Evolutionary conservation across 2,888 invertebrate species (phyloP).

Genomic region (Dyspetes luteomarginatus): DNA sequence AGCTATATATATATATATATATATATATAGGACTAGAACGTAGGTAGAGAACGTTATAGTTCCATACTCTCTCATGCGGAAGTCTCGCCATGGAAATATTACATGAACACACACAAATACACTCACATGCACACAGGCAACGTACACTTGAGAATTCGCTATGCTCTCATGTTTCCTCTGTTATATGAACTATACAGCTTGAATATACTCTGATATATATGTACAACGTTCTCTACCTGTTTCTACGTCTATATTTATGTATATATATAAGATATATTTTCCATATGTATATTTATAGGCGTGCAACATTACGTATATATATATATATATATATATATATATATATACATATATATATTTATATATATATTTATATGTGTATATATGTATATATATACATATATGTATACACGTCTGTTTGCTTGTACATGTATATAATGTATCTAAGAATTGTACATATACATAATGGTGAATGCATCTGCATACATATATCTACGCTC

Average conservation of each 20-base stretch:
- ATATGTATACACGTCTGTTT: not conserved
- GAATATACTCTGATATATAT: not conserved
- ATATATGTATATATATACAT: not conserved
- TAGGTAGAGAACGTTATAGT: not conserved
- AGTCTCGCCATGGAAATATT: conserved; percentile 2
- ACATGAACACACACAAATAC: not conserved
- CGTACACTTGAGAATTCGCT: conserved; percentile 24
- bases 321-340: not conserved
- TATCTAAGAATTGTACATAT: not conserved
- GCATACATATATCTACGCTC: conserved; percentile 42
- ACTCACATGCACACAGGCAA: not conserved
- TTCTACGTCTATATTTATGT: not conserved
- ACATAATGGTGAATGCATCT: conserved; percentile 36
- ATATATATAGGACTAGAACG: not conserved
- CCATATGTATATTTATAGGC: not conserved
- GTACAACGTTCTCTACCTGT: not conserved
- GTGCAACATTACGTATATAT: not conserved
- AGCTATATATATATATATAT: not conserved
- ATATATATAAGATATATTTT: too few species aligned
- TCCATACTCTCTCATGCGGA: conserved; percentile 8
- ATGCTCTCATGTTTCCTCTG: conserved; percentile 19
- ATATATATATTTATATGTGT: not conserved
- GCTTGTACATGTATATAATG: not conserved
- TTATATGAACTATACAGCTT: conserved; percentile 3
- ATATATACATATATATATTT: not conserved